These are phyloP conservation scores for Kryphioiulus occultus DNA, from an alignment of 2,888 invertebrate species.

Conservation along the genomic window DNA sequence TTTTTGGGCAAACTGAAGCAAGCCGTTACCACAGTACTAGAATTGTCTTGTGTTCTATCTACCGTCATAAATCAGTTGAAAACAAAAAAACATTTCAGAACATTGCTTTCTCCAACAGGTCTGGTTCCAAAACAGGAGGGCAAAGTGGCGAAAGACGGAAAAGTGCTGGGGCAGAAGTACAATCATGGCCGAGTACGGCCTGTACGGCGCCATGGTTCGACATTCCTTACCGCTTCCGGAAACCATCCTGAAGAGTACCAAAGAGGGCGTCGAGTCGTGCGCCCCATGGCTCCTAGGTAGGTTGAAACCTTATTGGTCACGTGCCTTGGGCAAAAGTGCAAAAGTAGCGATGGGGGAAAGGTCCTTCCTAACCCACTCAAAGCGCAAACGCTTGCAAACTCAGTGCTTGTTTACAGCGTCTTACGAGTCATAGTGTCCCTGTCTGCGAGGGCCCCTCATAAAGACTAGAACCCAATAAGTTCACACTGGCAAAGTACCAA, in stretches of 20 bases:
- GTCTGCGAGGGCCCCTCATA: not conserved
- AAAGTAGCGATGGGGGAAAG: not conserved
- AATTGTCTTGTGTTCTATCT: no score
- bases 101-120: conserved; percentile 73
- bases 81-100: not conserved
- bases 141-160: conserved; percentile 99
- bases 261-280: conserved; percentile 79
- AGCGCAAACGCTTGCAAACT: not conserved
- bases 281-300: conserved; percentile 99
- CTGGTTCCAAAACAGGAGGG: conserved; percentile 98
- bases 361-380: not conserved
- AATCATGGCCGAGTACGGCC: conserved; percentile 99
- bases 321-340: not conserved
- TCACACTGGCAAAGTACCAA: not conserved
- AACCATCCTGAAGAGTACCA: conserved; percentile 96
- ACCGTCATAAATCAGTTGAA: not conserved
- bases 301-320: not conserved
- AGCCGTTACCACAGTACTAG: no score
- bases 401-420: conserved; percentile 8
- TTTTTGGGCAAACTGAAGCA: no score
- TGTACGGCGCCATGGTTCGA: conserved; percentile 99
- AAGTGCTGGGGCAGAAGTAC: conserved; percentile 99
- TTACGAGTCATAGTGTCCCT: not conserved
- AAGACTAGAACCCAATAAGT: not conserved
- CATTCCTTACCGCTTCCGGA: conserved; percentile 98